These are phyloP conservation scores for Xanthorhoe designata DNA, from an alignment of 2,888 invertebrate genomes.

Conservation along the genomic window DNA sequence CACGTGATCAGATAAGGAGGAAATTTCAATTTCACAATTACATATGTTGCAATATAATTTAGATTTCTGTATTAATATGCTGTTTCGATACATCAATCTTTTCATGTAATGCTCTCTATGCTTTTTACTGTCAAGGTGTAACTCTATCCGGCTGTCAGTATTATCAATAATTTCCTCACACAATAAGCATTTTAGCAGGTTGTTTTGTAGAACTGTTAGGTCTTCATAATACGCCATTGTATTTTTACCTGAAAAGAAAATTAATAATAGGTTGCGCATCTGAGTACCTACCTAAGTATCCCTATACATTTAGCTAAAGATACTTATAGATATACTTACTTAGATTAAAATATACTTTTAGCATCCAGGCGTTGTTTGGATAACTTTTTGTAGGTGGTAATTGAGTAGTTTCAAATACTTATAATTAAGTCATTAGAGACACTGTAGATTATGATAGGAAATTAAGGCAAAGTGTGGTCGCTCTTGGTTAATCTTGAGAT, in stretches of 20 bases:
- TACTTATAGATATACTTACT: too few relatives aligned
- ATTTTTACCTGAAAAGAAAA: constrained; percentile 2
- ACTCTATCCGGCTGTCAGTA: constrained; percentile 46
- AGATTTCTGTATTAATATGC: constrained; percentile 41
- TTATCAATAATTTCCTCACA: constrained; percentile 51
- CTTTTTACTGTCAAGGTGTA: constrained; percentile 48
- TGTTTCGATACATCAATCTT: constrained; percentile 54
- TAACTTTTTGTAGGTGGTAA: too few relatives aligned
- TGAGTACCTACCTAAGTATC: background rate
- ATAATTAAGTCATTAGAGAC: too few relatives aligned
- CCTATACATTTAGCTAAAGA: too few relatives aligned
- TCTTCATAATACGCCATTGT: constrained; percentile 59
- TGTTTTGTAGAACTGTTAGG: constrained; percentile 47
- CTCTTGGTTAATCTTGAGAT: too few relatives aligned
- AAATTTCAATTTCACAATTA: constrained; percentile 37
- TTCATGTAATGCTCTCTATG: constrained; percentile 50
- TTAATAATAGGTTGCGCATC: background rate
- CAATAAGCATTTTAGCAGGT: constrained; percentile 52
- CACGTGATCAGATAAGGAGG: constrained; percentile 47
- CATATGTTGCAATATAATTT: constrained; percentile 51
- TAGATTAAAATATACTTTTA: too few relatives aligned
- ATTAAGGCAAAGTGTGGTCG: too few relatives aligned
- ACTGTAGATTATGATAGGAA: too few relatives aligned
- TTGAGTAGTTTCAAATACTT: too few relatives aligned
- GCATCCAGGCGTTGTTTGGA: too few relatives aligned